phyloP scores from a whole-genome alignment of 2,113 vertebrate species.

The Saguinus midas region DNA sequence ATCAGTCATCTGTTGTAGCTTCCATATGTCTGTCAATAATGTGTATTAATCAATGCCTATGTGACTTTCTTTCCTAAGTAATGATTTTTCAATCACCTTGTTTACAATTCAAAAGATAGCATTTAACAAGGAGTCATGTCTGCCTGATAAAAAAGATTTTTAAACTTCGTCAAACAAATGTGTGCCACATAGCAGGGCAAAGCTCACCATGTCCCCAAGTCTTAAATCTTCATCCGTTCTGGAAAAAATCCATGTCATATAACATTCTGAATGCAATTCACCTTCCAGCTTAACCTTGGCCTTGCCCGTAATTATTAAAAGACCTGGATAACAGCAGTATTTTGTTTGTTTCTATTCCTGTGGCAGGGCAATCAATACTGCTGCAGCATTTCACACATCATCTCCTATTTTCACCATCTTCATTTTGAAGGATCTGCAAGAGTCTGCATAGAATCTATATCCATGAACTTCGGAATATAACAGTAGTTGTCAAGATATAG shows the following conservation, averaged over 20 bases:
- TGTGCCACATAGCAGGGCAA: background rate
- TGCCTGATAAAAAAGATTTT: background rate
- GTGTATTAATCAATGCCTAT: background rate
- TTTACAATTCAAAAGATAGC: background rate
- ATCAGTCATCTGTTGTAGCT: background rate
- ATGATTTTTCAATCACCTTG: background rate
- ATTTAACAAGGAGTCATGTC: background rate
- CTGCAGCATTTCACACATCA: background rate
- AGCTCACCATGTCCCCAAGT: background rate
- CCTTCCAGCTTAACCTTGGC: slow-evolving; percentile 52
- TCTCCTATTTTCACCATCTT: background rate
- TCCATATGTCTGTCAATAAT: background rate
- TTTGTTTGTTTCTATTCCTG: background rate
- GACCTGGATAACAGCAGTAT: background rate
- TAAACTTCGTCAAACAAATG: slow-evolving; percentile 1
- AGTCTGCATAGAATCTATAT: background rate
- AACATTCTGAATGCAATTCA: slow-evolving; percentile 32
- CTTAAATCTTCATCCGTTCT: background rate
- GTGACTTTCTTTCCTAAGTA: background rate
- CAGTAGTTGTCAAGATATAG: background rate
- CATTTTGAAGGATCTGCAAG: background rate
- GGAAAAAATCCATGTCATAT: slow-evolving; percentile 50
- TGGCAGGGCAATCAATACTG: background rate
- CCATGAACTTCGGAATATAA: background rate
- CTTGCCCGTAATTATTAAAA: slow-evolving; percentile 39